Evolutionary conservation across 2,888 invertebrate genomes (phyloP).

Genomic region (Brachyptera risi): DNA sequence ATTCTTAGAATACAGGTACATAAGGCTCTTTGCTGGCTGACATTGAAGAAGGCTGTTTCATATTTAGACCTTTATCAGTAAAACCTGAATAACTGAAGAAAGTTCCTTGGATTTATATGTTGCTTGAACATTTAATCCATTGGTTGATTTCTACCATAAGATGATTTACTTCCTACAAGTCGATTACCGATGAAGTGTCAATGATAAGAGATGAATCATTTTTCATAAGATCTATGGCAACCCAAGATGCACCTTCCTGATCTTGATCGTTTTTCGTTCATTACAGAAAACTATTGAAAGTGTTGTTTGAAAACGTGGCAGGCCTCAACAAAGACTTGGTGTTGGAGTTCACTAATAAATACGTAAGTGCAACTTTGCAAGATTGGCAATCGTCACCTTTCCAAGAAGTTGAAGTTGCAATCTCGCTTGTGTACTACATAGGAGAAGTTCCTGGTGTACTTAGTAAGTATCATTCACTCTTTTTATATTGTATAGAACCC

Average conservation of each 20-base stretch:
- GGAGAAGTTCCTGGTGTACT: slow-evolving; percentile 51
- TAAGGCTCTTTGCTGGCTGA: not conserved
- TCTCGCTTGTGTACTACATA: slow-evolving; percentile 48
- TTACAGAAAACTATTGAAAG: slow-evolving; percentile 48
- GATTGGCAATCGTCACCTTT: slow-evolving; percentile 46
- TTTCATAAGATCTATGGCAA: no score
- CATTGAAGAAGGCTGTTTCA: no score
- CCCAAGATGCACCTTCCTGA: no score
- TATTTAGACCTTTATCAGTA: no score
- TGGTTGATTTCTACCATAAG: not conserved
- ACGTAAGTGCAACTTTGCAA: slow-evolving; percentile 43
- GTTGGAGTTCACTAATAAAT: slow-evolving; percentile 44
- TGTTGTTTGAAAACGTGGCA: slow-evolving; percentile 50
- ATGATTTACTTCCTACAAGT: no score
- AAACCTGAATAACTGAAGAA: no score
- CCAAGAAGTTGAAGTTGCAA: slow-evolving; percentile 49
- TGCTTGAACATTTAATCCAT: not conserved
- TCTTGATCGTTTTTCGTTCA: not conserved
- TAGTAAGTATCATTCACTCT: no score
- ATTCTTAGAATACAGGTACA: slow-evolving; percentile 48
- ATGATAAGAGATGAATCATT: no score
- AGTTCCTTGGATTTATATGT: no score
- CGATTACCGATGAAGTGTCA: no score
- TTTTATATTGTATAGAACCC: no score
- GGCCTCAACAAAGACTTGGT: slow-evolving; percentile 47